Conservation (phyloP, 2,113 vertebrate genomes). For the Mola mola region DNA sequence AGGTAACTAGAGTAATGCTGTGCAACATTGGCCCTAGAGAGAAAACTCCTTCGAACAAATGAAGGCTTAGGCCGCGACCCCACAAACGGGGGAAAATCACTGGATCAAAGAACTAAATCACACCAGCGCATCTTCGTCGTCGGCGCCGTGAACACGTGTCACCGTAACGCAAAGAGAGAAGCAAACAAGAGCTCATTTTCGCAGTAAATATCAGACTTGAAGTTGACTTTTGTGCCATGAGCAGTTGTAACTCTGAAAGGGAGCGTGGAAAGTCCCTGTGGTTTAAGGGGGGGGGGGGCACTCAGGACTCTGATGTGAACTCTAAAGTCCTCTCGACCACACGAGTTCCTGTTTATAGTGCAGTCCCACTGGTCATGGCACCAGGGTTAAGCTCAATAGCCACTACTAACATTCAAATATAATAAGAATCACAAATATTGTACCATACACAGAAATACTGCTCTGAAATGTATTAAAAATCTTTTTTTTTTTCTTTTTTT, state of each 20-base stretch:
- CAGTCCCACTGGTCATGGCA: constrained; percentile 47
- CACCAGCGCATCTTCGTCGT: constrained; percentile 17
- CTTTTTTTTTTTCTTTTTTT: too few species aligned
- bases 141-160: constrained; percentile 46
- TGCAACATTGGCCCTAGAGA: constrained; percentile 14
- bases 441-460: constrained; percentile 62
- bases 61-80: too few species aligned
- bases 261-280: constrained; percentile 37
- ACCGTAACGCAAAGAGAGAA: constrained; percentile 28
- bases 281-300: constrained; percentile 17
- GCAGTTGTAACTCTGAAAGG: constrained; percentile 41
- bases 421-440: constrained; percentile 66
- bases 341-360: constrained; percentile 49
- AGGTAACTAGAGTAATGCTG: constrained; percentile 19
- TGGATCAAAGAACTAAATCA: constrained; percentile 42
- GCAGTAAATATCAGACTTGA: constrained; percentile 34
- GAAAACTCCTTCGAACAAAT: neutral
- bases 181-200: constrained; percentile 35
- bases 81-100: too few species aligned
- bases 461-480: constrained; percentile 56
- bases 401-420: constrained; percentile 72
- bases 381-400: constrained; percentile 55
- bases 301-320: constrained; percentile 24
- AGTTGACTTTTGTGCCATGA: constrained; percentile 41
- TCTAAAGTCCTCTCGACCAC: constrained; percentile 42